Evolutionary conservation across 2,113 vertebrate genomes (phyloP), one percentile per base, ranked within the genome.

Genomic region (Alaudala cheleensis): DNA sequence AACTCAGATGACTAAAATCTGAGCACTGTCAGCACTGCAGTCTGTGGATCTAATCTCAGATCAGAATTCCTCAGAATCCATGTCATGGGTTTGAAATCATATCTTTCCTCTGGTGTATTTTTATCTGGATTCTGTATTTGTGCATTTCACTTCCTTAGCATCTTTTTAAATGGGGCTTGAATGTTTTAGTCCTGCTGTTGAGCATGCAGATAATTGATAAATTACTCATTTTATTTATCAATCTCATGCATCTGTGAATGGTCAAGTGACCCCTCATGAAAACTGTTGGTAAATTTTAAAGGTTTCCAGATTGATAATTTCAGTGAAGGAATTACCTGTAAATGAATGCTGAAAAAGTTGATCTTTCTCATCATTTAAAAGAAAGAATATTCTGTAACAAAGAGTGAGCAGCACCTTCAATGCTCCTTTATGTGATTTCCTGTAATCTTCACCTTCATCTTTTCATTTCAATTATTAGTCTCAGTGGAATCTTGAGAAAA

Each of bases 401-500:
- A 84, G 34, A 5, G 1, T 21, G 14, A 71, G 31, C n/a, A 56
- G 44, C 20, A 79, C 28, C 37, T 93, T 82, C 65, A 77, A 57
- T 81, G 9, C 6, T 84, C 8, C 42, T 78, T 77, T 57, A 26
- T 53, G 10, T 74, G 78, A 49, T 66, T 89, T 83, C 39, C 29
- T 61, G 25, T 71, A 81, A 81, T 84, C 51, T 60, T 74, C 51
- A 44, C 44, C 42, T 74, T 74, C 57, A 57, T 37, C 22, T 85
- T 84, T 79, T 90, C 28, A 44, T 85, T 85, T 66, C 45, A 83
- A 21, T 72, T 88, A 72, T 40, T 76, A 76, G 29, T 80, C 85
- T 80, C 24, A 47, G n/a, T 50, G 72, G 47, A 80, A 65, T 65
- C 31, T 54, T 85, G 23, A 93, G 61, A 83, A 87, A 93, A 92